A percentile compares a stretch with the other conserved stretches of the same genome.
These are phyloP conservation scores for Syngnathoides biaculeatus DNA, from an alignment of 2,113 vertebrate species.

Conservation along the genomic window DNA sequence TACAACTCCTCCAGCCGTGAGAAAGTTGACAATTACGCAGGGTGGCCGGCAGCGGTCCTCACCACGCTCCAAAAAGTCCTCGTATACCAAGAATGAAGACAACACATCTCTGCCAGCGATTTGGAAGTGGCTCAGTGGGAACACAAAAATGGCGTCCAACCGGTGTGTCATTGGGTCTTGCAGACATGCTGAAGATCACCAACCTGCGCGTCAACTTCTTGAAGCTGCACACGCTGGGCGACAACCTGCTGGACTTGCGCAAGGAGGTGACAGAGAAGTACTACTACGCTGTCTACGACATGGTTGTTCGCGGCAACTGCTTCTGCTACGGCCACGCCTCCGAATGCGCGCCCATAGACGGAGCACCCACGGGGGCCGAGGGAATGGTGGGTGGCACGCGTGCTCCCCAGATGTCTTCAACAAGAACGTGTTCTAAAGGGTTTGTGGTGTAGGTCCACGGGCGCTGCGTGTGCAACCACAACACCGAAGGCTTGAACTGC, in stretches of 20 bases:
- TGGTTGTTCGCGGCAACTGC: slow-evolving; percentile 96
- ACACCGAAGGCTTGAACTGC: slow-evolving; percentile 92
- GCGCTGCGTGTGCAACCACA: slow-evolving; percentile 91
- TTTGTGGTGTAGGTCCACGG: slow-evolving; percentile 82
- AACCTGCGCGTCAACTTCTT: slow-evolving; percentile 87
- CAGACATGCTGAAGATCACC: slow-evolving; percentile 94
- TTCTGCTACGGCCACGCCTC: slow-evolving; percentile 98
- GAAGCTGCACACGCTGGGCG: slow-evolving; percentile 89
- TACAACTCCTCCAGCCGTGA: too few species aligned
- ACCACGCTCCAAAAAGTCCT: not conserved
- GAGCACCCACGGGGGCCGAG: slow-evolving; percentile 68
- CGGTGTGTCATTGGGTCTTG: slow-evolving; percentile 1
- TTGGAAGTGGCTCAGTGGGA: not conserved
- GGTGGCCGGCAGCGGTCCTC: too few species aligned
- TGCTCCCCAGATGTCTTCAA: not conserved
- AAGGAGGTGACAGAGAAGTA: slow-evolving; percentile 93
- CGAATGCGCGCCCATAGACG: slow-evolving; percentile 82
- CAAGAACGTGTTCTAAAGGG: not conserved
- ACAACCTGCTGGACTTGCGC: slow-evolving; percentile 87
- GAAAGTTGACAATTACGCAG: too few species aligned
- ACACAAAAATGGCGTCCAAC: slow-evolving; percentile 1
- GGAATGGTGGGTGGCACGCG: slow-evolving; percentile 81
- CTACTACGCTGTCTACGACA: slow-evolving; percentile 92
- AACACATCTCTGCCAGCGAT: too few species aligned
- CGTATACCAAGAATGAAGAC: too few species aligned